Evolutionary conservation across 2,888 invertebrate genomes (phyloP), one percentile per base, ranked within the genome.

Genomic region (Hyposoter dolosus): DNA sequence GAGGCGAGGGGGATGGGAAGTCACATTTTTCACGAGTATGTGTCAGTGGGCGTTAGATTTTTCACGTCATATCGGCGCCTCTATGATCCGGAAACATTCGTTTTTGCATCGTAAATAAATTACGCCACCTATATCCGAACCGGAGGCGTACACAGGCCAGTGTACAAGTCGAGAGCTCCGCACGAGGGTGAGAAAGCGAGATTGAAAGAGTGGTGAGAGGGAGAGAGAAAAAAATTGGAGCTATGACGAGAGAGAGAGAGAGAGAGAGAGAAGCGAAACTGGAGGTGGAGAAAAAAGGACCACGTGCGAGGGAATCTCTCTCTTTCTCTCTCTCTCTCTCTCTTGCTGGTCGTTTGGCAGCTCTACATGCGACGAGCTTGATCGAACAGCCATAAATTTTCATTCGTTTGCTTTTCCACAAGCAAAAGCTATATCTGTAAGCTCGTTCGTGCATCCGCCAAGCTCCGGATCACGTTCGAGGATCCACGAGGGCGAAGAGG

Each of bases 381-480:
- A 89, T 88, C 87, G 89, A 85, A 75, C 68, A 76, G 83, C 88
- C 88, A 90, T 90, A 89, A 89, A 90, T 89, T 89, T 88, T 89
- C 88, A 88, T 90, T 86, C 85, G 81, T 84, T 83, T 83, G 84
- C 84, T 84, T 86, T 86, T 84, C 85, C 79, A 43, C 63, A 63
- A 71, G 53, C 50, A 88, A 88, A 65, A 76, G 32, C 78, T 78
- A 68, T 56, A 80, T 63, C 40, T 40, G 53, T 53, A 15, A 53
- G 68, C 40, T 65, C 28, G 75, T 45, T 19, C 45, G 32, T 45
- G 47, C 63, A 68, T 53, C 53, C 56, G 66, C 68, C 47, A 35
- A n/a, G 45, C 53, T 56, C 28, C 17, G 74, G 74, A 75, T 76
- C 82, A 71, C 75, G 66, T 71, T 78, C 69, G 60, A 66, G 66